phyloP scores from a whole-genome alignment of 2,797 vertebrate species.

The Bovichtus diacanthus region DNA sequence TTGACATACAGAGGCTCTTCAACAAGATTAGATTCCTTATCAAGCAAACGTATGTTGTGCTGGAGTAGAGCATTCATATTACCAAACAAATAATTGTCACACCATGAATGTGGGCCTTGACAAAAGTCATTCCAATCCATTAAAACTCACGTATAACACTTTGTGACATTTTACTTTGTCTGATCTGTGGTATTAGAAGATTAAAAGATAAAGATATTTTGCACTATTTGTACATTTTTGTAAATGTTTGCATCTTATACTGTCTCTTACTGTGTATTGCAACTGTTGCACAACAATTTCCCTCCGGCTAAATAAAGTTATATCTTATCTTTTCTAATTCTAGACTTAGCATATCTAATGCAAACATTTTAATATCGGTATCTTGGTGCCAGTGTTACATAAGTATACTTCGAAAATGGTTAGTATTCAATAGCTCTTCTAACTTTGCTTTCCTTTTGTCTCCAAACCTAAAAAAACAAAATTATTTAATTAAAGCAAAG shows the following conservation, averaged over 20 bases:
- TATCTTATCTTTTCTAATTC: too few species aligned
- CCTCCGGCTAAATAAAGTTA: too few species aligned
- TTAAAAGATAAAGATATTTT: too few species aligned
- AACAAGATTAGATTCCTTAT: neutral
- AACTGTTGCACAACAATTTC: too few species aligned
- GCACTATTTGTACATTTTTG: too few species aligned
- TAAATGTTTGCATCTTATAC: too few species aligned
- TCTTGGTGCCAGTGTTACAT: too few species aligned
- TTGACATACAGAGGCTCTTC: neutral
- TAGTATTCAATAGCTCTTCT: neutral
- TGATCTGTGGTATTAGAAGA: neutral
- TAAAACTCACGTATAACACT: neutral
- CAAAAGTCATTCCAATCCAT: neutral
- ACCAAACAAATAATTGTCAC: neutral
- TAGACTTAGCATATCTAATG: too few species aligned
- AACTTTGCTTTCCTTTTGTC: neutral
- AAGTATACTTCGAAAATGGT: neutral
- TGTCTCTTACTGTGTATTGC: too few species aligned
- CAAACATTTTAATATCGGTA: too few species aligned
- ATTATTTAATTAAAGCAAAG: constrained; percentile 18
- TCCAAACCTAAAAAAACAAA: neutral
- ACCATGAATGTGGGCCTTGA: neutral
- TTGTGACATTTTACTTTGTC: neutral
- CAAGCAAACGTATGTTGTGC: neutral
- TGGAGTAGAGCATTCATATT: neutral